Evolutionary conservation across 2,797 vertebrate genomes (phyloP).

Genomic region (Vultur gryphus): DNA sequence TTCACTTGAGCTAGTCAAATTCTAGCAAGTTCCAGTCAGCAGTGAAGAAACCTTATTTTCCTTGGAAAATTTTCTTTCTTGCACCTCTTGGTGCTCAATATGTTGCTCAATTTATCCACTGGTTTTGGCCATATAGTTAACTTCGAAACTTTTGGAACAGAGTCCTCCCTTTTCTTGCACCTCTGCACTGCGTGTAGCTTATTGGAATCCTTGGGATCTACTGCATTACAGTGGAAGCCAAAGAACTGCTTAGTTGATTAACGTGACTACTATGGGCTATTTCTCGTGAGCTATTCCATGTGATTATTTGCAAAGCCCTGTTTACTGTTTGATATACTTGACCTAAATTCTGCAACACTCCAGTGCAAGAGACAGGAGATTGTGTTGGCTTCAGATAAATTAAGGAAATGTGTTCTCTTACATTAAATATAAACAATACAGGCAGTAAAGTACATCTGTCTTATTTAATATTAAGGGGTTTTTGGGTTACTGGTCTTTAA

Average conservation of each 20-base stretch:
- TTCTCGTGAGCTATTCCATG: not conserved
- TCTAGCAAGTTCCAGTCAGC: not conserved
- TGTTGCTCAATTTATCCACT: not conserved
- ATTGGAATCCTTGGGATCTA: not conserved
- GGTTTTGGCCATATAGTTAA: not conserved
- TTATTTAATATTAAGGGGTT: not conserved
- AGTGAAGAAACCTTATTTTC: not conserved
- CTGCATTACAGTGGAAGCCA: not conserved
- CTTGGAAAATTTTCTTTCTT: not conserved
- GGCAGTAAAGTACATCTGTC: not conserved
- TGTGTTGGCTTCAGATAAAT: not conserved
- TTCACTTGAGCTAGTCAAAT: not conserved
- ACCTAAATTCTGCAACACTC: conserved; percentile 30
- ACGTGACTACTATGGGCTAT: not conserved
- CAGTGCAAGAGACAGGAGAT: not conserved
- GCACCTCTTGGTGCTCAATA: not conserved
- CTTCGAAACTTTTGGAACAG: not conserved
- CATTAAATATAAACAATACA: conserved; percentile 21
- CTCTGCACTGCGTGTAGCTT: not conserved
- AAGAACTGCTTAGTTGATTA: not conserved
- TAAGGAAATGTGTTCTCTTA: not conserved
- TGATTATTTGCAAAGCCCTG: conserved; percentile 23
- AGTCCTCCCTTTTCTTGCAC: not conserved
- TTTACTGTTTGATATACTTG: conserved; percentile 26
- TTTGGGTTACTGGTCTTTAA: not conserved